A percentile compares a stretch with the other conserved stretches of the same genome.
phyloP scores from a whole-genome alignment of 1,140 invertebrate species.

The Gonioctena quinquepunctata region DNA sequence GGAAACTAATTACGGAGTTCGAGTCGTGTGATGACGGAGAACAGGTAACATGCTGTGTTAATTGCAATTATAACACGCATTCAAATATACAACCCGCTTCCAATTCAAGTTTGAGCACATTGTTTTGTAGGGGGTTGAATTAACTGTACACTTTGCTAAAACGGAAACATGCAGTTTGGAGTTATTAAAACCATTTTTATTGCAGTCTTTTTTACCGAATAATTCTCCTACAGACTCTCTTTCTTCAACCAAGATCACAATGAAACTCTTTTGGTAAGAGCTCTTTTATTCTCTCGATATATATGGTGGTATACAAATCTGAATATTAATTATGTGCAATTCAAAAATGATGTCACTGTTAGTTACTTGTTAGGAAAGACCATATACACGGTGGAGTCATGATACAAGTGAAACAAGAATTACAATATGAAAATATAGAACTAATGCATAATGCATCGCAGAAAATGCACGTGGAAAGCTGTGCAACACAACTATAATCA shows the following conservation, averaged over 20 bases:
- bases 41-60: conserved; percentile 27
- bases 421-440: not conserved
- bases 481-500: not conserved
- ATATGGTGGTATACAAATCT: not conserved
- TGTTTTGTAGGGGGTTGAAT: not conserved
- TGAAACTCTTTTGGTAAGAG: too few species aligned
- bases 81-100: not conserved
- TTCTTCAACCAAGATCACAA: too few species aligned
- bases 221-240: too few species aligned
- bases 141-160: not conserved
- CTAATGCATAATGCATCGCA: not conserved
- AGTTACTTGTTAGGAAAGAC: not conserved
- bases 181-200: too few species aligned
- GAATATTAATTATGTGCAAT: not conserved
- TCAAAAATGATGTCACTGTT: not conserved
- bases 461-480: too few species aligned
- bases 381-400: not conserved
- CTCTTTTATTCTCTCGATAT: too few species aligned
- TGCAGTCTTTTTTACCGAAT: too few species aligned
- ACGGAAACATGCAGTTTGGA: not conserved
- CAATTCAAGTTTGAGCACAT: not conserved
- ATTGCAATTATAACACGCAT: conserved; percentile 31
- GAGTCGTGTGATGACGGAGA: not conserved
- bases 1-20: not conserved
- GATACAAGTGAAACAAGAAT: not conserved